Base-by-base conservation (phyloP, 2,797 vertebrate species). In the Crocodylus rhombifer region DNA sequence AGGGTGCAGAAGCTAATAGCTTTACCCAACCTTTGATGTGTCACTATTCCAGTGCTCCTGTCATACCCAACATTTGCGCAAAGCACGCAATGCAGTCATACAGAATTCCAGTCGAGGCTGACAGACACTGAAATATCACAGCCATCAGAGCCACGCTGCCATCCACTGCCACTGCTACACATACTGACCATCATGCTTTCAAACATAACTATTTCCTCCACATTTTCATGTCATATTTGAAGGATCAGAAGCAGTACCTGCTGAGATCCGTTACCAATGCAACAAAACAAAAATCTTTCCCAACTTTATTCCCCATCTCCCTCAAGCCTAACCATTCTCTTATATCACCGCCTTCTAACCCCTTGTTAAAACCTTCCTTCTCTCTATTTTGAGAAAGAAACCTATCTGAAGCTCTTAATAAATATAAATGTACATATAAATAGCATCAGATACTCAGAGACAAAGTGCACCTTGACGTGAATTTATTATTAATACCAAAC, bases 401-500 rank as follows among this genome's bases (percentile, higher is more conserved):
- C 87, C 5, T 4, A 61, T 80, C 42, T 74, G 42, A 87, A 90
- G 55, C 16, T 23, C 81, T 42, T 84, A 85, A 83, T 64, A 96
- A 95, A 89, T 78, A 89, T 67, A 91, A 78, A 91, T 28, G 86
- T 13, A 69, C 58, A 77, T 74, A 74, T 42, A 91, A 86, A 92
- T 56, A 91, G n/a, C 58, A 82, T 90, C 17, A n/a, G 64, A 81
- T 14, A 23, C 74, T 91, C 80, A 75, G 67, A 93, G 28, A 81
- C 86, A 87, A 1, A 81, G 11, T 2, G 76, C 36, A 94, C 85
- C 55, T 93, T 86, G 77, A 88, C 61, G 71, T n/a, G 9, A 89
- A 94, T 87, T 91, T 64, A 82, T 94, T 94, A 91, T 63, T 88
- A 84, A 64, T 20, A 77, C n/a, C 77, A 82, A 90, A 14, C 60